Conservation (phyloP, 2,797 vertebrate genomes). For the Myripristis murdjan region DNA sequence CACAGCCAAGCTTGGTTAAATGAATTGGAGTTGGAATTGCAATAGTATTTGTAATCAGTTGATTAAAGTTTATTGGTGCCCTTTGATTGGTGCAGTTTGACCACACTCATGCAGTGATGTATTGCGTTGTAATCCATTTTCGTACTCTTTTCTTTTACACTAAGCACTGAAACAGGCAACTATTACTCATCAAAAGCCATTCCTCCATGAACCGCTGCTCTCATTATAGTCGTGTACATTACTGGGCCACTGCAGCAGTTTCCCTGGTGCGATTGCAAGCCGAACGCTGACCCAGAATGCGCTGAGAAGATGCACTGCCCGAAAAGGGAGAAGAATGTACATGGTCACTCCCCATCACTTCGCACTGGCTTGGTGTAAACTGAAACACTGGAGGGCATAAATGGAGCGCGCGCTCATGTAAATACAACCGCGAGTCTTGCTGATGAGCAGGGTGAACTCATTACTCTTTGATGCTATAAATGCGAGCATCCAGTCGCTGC, state of each 20-base stretch:
- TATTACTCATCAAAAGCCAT: not conserved
- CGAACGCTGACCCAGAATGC: constrained; percentile 54
- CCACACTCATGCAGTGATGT: not conserved
- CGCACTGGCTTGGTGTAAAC: constrained; percentile 78
- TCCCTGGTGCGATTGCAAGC: constrained; percentile 19
- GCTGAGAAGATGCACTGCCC: constrained; percentile 71
- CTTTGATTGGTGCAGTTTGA: constrained; percentile 1
- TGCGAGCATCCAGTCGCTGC: constrained; percentile 26
- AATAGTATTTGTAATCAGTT: constrained; percentile 20
- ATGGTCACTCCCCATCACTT: constrained; percentile 64
- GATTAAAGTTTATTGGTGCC: constrained; percentile 1
- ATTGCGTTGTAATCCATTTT: not conserved
- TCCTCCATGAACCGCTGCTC: constrained; percentile 7
- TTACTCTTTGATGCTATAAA: constrained; percentile 50
- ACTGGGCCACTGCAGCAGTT: not conserved
- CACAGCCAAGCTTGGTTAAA: constrained; percentile 6
- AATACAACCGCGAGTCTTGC: constrained; percentile 64
- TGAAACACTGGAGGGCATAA: constrained; percentile 67
- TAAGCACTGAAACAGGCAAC: constrained; percentile 27
- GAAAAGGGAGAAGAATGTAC: constrained; percentile 87
- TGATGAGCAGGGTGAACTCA: constrained; percentile 39
- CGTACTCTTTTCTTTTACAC: constrained; percentile 10
- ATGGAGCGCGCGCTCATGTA: constrained; percentile 73
- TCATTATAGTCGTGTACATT: constrained; percentile 18
- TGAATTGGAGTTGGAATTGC: constrained; percentile 12